phyloP scores from a whole-genome alignment of 2,888 invertebrate genomes.

The Ferrisia virgata region DNA sequence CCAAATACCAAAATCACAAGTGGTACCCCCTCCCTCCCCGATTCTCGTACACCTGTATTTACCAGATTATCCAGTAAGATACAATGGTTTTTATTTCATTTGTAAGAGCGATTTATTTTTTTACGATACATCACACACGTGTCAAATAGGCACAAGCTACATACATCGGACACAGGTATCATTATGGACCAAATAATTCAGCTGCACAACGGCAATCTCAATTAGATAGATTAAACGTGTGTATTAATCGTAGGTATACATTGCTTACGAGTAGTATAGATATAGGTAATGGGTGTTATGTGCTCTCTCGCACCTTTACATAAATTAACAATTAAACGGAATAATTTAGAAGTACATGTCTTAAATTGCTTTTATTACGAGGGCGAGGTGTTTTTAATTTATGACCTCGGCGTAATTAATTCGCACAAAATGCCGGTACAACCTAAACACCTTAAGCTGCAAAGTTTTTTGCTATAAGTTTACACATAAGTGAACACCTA shows the following conservation, averaged over 20 bases:
- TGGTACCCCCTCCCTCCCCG: too few relatives aligned
- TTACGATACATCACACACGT: too few relatives aligned
- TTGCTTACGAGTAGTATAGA: not conserved
- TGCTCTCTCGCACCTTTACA: not conserved
- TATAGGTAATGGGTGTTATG: not conserved
- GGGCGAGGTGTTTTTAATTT: conserved; percentile 34
- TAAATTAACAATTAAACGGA: conserved; percentile 37
- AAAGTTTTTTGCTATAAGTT: conserved; percentile 34
- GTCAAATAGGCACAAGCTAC: not conserved
- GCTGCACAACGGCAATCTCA: too few relatives aligned
- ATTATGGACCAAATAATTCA: too few relatives aligned
- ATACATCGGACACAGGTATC: too few relatives aligned
- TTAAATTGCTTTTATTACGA: conserved; percentile 32
- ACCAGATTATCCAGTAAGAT: too few relatives aligned
- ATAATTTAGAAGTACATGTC: conserved; percentile 36
- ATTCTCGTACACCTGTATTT: too few relatives aligned
- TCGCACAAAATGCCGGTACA: conserved; percentile 31
- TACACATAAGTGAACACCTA: conserved; percentile 41
- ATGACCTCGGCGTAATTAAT: conserved; percentile 35
- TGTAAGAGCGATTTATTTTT: too few relatives aligned
- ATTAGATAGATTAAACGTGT: not conserved
- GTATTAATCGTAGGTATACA: not conserved
- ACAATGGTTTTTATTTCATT: too few relatives aligned
- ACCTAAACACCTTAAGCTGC: conserved; percentile 27
- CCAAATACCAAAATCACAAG: too few relatives aligned